Base-by-base conservation (phyloP, 2,113 vertebrate genomes). In the Tylochromis polylepis region DNA sequence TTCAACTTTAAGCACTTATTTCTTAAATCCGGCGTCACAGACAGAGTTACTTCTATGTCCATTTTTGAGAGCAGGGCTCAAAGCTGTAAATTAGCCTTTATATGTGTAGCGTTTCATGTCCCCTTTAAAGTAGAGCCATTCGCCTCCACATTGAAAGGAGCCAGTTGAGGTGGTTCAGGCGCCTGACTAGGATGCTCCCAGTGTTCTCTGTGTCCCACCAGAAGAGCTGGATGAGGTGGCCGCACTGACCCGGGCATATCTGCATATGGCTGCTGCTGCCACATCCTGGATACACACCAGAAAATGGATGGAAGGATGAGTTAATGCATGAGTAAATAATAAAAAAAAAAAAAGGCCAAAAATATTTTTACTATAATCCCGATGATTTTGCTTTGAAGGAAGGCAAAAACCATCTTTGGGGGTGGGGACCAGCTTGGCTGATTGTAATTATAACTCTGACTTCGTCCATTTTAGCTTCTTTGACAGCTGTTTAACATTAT, bases 1-100 rank as follows among this genome's bases (percentile, higher is more conserved):
- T 3, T 60, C 15, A 60, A 31, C 27, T 60, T 10, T 60, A 60
- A 60, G 15, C 1, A 60, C 2, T 1, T 29, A 1, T 59, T 59
- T 59, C 57, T 31, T 60, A 60, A 18, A 18, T 60, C 58, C 27
- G 31, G 27, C 27, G 5, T 60, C 0, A 5, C 27, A 60, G 58
- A 60, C 58, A 60, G 27, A n/a, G n/a, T n/a, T 0, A 60, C 27
- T 10, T 59, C 27, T 60, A 59, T 1, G 0, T 3, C 58, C 18
- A 0, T 18, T 60, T 59, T 59, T 31, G 27, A 59, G 15, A 31
- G 27, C 27, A 18, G 58, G 18, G 59, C 0, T 62, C 60, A 65
- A 65, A 8, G 20, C 4, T 65, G 34, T 38, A 1, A 65, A 38
- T 0, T 0, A n/a, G 11, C 0, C 18, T 36, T 65, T 5, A 38